A percentile compares a stretch with the other conserved stretches of the same genome.
phyloP scores from a whole-genome alignment of 2,888 invertebrate genomes.

The Nomada hirtipes region DNA sequence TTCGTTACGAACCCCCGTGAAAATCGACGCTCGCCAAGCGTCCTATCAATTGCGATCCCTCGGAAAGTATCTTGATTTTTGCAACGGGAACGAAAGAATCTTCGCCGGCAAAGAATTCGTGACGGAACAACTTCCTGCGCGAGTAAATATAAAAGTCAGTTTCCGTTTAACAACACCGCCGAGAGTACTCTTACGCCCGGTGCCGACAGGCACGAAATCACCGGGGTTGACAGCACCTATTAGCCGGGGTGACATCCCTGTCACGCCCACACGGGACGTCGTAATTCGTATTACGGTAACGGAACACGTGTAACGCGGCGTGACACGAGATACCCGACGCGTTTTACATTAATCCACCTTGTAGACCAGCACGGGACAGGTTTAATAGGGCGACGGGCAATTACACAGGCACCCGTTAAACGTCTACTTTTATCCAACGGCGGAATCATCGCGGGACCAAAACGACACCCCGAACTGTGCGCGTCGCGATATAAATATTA shows the following conservation, averaged over 20 bases:
- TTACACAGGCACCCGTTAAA: constrained; percentile 61
- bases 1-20: too few species aligned
- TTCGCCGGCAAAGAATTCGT: background rate
- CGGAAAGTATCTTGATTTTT: too few species aligned
- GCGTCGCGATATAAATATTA: background rate
- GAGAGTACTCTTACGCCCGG: constrained; percentile 34
- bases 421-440: background rate
- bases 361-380: constrained; percentile 26
- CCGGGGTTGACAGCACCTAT: constrained; percentile 77
- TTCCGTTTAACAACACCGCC: constrained; percentile 22
- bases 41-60: too few species aligned
- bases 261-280: constrained; percentile 69
- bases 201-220: constrained; percentile 50
- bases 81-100: background rate
- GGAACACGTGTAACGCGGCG: constrained; percentile 71
- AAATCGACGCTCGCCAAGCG: too few species aligned
- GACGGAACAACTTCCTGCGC: background rate
- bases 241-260: constrained; percentile 75
- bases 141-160: constrained; percentile 17
- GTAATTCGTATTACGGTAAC: constrained; percentile 71
- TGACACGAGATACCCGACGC: constrained; percentile 46
- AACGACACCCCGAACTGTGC: too few species aligned
- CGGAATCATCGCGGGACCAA: background rate
- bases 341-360: constrained; percentile 65
- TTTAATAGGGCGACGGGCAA: constrained; percentile 21